Percentiles rank a stretch among this genome's conserved stretches.
phyloP scores from a whole-genome alignment of 2,113 vertebrate genomes.

The Copsychus sechellarum region DNA sequence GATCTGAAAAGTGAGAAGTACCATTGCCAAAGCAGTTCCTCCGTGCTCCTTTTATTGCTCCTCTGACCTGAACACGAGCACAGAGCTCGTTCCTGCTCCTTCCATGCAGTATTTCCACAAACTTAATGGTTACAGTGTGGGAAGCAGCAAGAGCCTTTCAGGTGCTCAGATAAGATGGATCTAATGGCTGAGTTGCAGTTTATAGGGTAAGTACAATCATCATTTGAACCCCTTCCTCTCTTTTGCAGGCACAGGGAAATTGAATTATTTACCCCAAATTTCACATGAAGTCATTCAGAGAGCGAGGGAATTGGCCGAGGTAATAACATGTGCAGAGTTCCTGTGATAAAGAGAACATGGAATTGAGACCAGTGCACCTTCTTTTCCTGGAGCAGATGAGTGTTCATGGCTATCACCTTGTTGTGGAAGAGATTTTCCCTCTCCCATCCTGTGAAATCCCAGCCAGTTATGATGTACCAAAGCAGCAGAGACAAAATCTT shows the following conservation, averaged over 20 bases:
- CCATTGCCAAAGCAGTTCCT: not conserved
- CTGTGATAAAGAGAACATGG: not conserved
- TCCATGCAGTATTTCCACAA: not conserved
- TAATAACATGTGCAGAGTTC: not conserved
- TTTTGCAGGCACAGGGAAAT: not conserved
- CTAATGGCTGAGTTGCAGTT: not conserved
- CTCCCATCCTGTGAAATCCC: not conserved
- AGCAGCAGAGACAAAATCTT: conserved; percentile 10
- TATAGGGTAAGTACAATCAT: not conserved
- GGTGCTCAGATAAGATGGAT: not conserved
- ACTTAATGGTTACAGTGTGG: not conserved
- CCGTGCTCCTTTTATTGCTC: not conserved
- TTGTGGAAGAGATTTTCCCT: not conserved
- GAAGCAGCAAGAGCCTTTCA: conserved; percentile 5
- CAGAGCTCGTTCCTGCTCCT: not conserved
- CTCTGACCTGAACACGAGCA: not conserved
- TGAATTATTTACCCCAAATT: not conserved
- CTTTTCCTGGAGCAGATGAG: not conserved
- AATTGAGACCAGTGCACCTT: not conserved
- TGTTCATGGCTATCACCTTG: not conserved
- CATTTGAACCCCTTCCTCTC: not conserved
- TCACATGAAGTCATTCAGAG: not conserved
- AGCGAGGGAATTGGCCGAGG: not conserved
- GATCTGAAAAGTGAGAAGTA: conserved; percentile 8
- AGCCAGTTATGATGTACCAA: not conserved